phyloP scores from a whole-genome alignment of 1,140 invertebrate species.

The Aphaenogaster rudis region DNA sequence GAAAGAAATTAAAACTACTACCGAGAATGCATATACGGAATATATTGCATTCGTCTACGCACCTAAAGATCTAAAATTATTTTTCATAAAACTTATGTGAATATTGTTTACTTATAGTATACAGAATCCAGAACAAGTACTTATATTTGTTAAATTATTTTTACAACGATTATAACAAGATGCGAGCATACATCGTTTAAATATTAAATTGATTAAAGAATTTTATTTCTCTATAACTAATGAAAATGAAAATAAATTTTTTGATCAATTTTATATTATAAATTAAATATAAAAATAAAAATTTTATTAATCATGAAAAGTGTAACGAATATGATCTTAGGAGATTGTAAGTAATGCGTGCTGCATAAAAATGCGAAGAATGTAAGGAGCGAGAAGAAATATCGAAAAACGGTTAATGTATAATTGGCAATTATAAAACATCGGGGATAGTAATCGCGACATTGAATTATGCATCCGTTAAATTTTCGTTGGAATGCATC shows the following conservation, averaged over 20 bases:
- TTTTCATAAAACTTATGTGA: background rate
- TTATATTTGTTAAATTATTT: background rate
- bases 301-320: background rate
- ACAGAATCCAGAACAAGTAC: background rate
- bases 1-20: conserved; percentile 14
- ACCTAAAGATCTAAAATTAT: background rate
- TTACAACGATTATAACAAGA: background rate
- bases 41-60: background rate
- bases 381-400: background rate
- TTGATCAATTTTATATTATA: background rate
- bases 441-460: background rate
- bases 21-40: background rate
- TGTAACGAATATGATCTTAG: background rate
- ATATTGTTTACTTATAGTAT: background rate
- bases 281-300: background rate
- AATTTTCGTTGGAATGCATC: conserved; percentile 31
- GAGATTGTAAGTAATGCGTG: background rate
- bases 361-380: background rate
- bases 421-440: conserved; percentile 13
- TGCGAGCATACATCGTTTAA: background rate
- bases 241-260: background rate
- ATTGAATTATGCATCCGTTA: conserved; percentile 22
- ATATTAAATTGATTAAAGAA: conserved; percentile 7
- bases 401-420: conserved; percentile 2
- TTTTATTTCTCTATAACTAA: background rate